Evolutionary conservation across 2,113 vertebrate species (phyloP).

Genomic region (Bubo blakistoni): DNA sequence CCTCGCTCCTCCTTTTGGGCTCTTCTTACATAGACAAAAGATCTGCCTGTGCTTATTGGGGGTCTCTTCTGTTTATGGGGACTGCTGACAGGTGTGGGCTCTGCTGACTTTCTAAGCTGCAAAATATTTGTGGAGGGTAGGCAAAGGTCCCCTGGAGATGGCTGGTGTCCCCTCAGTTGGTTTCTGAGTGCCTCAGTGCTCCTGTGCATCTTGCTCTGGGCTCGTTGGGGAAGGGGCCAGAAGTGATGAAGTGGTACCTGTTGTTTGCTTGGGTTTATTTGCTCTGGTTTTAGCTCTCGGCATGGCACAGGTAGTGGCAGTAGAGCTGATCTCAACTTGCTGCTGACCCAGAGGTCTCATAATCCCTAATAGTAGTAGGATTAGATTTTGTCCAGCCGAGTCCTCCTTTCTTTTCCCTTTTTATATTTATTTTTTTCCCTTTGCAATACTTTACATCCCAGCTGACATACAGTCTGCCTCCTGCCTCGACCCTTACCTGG

Average conservation of each 20-base stretch:
- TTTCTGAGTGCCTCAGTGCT: neutral
- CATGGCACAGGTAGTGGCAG: neutral
- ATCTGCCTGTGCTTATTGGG: neutral
- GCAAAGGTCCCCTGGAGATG: neutral
- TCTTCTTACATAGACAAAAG: neutral
- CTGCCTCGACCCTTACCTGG: neutral
- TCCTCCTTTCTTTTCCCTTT: neutral
- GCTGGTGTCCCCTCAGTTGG: neutral
- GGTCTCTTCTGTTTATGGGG: neutral
- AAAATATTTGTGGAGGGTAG: neutral
- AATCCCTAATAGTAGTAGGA: slow-evolving; percentile 46
- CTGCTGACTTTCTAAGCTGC: neutral
- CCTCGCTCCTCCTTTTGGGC: neutral
- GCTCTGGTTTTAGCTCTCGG: slow-evolving; percentile 36
- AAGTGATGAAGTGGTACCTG: neutral
- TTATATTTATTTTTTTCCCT: neutral
- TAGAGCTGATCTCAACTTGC: neutral
- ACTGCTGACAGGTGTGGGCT: neutral
- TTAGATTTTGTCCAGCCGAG: slow-evolving; percentile 30
- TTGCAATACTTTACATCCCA: neutral
- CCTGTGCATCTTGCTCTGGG: neutral
- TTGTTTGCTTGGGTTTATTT: neutral
- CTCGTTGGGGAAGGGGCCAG: neutral
- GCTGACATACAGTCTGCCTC: neutral
- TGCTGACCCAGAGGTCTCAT: slow-evolving; percentile 50